phyloP scores from a whole-genome alignment of 2,888 invertebrate genomes.

The Rambutsinella grinnellia region DNA sequence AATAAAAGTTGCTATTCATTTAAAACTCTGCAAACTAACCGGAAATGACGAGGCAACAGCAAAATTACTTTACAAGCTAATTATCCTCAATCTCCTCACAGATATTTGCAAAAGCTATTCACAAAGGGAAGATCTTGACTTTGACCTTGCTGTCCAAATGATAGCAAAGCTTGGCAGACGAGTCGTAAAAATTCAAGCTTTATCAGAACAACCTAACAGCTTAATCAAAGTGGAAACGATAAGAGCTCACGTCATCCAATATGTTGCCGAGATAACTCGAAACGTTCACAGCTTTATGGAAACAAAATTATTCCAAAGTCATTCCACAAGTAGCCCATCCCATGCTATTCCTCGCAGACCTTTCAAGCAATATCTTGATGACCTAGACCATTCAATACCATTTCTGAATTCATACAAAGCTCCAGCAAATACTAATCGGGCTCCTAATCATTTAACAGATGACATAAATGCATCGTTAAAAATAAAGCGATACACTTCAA shows the following conservation, averaged over 20 bases:
- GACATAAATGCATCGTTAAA: neutral
- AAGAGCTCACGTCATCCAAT: neutral
- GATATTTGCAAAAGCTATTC: neutral
- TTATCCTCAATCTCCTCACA: slow-evolving; percentile 5
- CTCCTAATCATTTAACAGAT: neutral
- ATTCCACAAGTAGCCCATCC: neutral
- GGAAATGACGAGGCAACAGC: neutral
- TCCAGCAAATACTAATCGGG: neutral
- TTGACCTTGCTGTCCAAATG: slow-evolving; percentile 20
- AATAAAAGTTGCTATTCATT: neutral
- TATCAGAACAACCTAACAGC: neutral
- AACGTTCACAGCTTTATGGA: neutral
- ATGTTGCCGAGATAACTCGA: neutral
- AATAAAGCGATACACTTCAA: neutral
- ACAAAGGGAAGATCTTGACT: neutral
- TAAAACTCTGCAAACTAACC: neutral
- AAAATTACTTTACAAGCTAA: slow-evolving; percentile 13
- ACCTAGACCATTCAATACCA: neutral
- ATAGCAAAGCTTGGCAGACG: slow-evolving; percentile 28
- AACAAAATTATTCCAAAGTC: neutral
- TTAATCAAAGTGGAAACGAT: neutral
- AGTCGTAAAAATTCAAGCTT: slow-evolving; percentile 1
- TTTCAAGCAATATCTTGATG: neutral
- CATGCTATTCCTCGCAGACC: neutral
- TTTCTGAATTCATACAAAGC: neutral